A percentile compares a stretch with the other conserved stretches of the same genome.
These are phyloP conservation scores for Sorex maritimensis DNA, from an alignment of 2,797 vertebrate species.

Conservation along the genomic window DNA sequence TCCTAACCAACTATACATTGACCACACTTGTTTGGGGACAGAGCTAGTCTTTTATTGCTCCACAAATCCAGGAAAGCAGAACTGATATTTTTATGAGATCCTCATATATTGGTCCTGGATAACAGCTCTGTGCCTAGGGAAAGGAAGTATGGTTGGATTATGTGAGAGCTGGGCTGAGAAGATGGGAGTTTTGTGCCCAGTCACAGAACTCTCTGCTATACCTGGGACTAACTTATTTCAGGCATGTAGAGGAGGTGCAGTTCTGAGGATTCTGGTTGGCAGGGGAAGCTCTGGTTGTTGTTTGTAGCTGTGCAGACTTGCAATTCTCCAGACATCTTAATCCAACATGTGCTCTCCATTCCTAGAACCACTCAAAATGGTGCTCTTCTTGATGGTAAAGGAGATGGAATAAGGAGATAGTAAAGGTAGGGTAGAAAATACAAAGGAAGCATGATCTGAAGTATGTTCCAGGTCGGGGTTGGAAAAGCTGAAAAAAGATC, in stretches of 20 bases:
- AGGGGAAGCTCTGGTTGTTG: neutral
- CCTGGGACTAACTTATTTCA: neutral
- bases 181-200: neutral
- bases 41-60: neutral
- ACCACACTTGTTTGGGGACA: neutral
- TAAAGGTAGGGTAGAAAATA: neutral
- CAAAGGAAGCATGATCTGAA: neutral
- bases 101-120: too few species aligned
- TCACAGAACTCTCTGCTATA: neutral
- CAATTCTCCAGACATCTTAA: neutral
- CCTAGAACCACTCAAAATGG: neutral
- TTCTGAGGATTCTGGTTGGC: neutral
- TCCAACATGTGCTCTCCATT: neutral
- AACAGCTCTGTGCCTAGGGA: neutral
- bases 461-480: neutral
- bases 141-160: neutral
- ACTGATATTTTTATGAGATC: neutral
- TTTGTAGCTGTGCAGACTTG: neutral
- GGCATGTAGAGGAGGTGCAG: neutral
- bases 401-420: fast-evolving
- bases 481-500: neutral
- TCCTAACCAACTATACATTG: neutral
- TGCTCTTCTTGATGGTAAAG: neutral
- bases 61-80: neutral
- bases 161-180: neutral